Percentiles rank a stretch among this genome's conserved stretches.
Evolutionary conservation across 2,113 vertebrate genomes (phyloP).

Genomic region (Lepus timidus): DNA sequence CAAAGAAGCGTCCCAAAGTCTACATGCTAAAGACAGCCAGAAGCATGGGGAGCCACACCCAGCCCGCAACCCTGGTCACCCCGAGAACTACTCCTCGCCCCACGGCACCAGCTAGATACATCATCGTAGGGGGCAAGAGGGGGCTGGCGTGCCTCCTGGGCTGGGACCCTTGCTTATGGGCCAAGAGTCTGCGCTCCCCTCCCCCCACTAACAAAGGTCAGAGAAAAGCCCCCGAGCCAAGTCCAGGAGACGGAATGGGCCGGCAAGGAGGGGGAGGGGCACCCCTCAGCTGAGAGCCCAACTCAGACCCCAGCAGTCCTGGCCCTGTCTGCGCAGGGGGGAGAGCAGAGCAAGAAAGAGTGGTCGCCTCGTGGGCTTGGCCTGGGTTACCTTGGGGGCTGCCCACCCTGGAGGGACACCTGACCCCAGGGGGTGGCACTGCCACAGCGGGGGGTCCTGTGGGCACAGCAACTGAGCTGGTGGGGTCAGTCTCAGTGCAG

Average conservation of each 20-base stretch:
- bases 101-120: rapidly evolving
- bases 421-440: not conserved
- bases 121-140: too few species aligned
- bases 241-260: not conserved
- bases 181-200: not conserved
- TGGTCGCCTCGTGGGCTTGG: not conserved
- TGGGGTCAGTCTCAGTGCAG: not conserved
- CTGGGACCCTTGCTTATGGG: not conserved
- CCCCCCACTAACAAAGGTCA: not conserved
- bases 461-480: not conserved
- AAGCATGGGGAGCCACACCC: not conserved
- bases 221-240: not conserved
- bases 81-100: not conserved
- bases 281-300: too few species aligned
- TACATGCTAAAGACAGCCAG: not conserved
- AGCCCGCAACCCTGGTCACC: not conserved
- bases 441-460: not conserved
- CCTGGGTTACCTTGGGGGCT: not conserved
- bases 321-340: not conserved
- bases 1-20: not conserved
- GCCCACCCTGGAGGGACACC: not conserved
- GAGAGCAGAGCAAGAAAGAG: too few species aligned
- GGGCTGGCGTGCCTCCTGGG: not conserved
- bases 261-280: not conserved
- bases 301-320: not conserved